Evolutionary conservation across 2,888 invertebrate genomes (phyloP).

Genomic region (Drepana falcataria): DNA sequence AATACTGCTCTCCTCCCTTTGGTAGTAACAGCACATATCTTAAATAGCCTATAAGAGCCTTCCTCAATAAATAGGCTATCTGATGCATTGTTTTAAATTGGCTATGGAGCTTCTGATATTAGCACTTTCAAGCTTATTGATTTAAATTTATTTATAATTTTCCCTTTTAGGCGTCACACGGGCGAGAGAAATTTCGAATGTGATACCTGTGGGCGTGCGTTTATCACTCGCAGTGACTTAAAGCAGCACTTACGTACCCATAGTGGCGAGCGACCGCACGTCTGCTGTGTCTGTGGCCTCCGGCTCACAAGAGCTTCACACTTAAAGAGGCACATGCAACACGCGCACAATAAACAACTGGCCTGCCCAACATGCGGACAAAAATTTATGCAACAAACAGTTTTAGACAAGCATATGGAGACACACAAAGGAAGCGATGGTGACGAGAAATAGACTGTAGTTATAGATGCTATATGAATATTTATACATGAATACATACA

Average conservation of each 20-base stretch:
- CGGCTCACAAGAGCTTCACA: constrained; percentile 61
- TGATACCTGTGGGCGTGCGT: constrained; percentile 54
- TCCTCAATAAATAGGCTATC: no score
- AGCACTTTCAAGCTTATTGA: no score
- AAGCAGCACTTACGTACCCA: constrained; percentile 63
- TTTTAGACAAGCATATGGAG: constrained; percentile 43
- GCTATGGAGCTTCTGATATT: no score
- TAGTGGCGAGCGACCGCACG: constrained; percentile 55
- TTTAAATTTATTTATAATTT: not conserved
- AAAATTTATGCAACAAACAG: constrained; percentile 38
- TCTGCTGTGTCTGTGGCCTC: constrained; percentile 59
- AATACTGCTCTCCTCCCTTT: no score
- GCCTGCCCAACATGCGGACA: constrained; percentile 36
- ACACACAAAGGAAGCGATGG: constrained; percentile 19
- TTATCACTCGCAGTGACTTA: constrained; percentile 67
- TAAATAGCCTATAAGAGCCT: no score
- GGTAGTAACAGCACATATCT: no score
- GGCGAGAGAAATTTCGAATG: constrained; percentile 72
- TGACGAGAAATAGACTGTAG: constrained; percentile 2
- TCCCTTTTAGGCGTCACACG: constrained; percentile 63
- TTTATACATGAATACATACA: no score
- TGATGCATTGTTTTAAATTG: no score
- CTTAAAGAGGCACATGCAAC: constrained; percentile 58
- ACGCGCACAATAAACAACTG: constrained; percentile 38
- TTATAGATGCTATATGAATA: not conserved